Conservation (phyloP, 2,113 vertebrate genomes). For the Pyxicephalus adspersus region DNA sequence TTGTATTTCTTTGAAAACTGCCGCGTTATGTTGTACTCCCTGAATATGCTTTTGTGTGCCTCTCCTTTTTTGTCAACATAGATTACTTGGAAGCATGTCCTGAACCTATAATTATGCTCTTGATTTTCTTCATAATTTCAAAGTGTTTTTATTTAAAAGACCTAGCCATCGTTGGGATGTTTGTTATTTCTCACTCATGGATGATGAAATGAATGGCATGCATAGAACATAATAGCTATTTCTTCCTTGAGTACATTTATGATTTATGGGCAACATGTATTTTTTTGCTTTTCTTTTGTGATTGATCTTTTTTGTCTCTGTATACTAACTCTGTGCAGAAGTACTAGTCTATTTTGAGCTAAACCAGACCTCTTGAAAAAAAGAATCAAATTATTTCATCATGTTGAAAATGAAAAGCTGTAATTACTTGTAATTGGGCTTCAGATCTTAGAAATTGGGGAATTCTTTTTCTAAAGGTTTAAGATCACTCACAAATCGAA, state of each 20-base stretch:
- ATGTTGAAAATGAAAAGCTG: constrained; percentile 99
- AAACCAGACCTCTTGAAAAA: constrained; percentile 95
- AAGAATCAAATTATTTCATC: constrained; percentile 99
- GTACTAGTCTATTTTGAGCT: constrained; percentile 95
- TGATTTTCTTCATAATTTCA: constrained; percentile 64
- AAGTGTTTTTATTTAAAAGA: constrained; percentile 68
- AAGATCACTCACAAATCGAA: constrained; percentile 88
- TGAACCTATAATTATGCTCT: constrained; percentile 62
- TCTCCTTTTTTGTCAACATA: constrained; percentile 56
- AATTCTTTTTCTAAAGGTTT: constrained; percentile 89
- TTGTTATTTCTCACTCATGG: constrained; percentile 84
- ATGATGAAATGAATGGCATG: constrained; percentile 78
- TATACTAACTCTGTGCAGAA: constrained; percentile 91
- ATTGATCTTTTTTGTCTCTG: constrained; percentile 93
- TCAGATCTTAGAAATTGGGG: constrained; percentile 89
- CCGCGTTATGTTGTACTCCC: neutral
- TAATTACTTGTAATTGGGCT: constrained; percentile 99
- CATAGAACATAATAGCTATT: constrained; percentile 81
- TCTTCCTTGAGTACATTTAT: constrained; percentile 85
- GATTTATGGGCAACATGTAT: constrained; percentile 87
- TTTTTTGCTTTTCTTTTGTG: constrained; percentile 83
- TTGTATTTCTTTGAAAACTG: neutral
- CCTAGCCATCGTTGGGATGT: constrained; percentile 70
- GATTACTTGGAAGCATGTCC: constrained; percentile 62
- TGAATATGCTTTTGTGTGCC: constrained; percentile 43